These are phyloP conservation scores for Dendrocincla fuliginosa DNA, from an alignment of 2,797 vertebrate species.

Conservation along the genomic window DNA sequence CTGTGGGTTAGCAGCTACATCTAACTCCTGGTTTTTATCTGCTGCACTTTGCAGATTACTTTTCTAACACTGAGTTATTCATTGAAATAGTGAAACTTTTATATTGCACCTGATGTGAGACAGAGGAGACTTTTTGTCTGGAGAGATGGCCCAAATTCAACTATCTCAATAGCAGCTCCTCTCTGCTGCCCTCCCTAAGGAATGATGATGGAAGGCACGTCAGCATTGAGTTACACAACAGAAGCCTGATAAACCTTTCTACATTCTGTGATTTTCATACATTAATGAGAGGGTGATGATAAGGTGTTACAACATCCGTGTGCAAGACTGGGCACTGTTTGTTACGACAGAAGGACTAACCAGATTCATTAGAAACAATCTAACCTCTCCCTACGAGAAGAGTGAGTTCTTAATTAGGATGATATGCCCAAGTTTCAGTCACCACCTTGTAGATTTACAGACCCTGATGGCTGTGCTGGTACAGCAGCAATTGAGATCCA, in stretches of 20 bases:
- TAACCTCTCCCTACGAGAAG: not conserved
- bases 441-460: not conserved
- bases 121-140: not conserved
- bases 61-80: not conserved
- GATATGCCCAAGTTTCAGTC: not conserved
- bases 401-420: not conserved
- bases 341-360: not conserved
- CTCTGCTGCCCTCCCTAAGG: slow-evolving; percentile 3
- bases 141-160: not conserved
- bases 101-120: not conserved
- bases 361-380: not conserved
- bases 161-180: not conserved
- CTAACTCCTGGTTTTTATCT: not conserved
- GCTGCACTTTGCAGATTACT: not conserved
- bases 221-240: not conserved
- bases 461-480: not conserved
- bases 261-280: not conserved
- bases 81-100: not conserved
- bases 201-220: not conserved
- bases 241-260: slow-evolving; percentile 19
- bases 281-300: slow-evolving; percentile 68
- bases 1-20: not conserved
- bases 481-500: not conserved
- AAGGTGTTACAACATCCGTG: slow-evolving; percentile 19
- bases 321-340: slow-evolving; percentile 44